Evolutionary conservation across 1,140 invertebrate genomes (phyloP).

Genomic region (Venustaconcha ellipsiformis): DNA sequence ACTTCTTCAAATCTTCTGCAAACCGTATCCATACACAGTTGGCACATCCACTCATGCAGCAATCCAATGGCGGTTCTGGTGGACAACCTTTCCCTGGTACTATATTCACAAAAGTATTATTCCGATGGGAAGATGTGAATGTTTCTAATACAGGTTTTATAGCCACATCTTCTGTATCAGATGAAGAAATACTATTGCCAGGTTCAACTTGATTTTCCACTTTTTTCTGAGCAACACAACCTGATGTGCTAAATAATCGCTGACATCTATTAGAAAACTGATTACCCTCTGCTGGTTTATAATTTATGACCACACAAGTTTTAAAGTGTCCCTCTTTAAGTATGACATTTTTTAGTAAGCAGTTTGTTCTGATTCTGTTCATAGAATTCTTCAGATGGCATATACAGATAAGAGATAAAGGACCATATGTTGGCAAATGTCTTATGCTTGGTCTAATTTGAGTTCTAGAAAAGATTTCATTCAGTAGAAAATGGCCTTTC

Average conservation of each 20-base stretch:
- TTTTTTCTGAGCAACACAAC: no score
- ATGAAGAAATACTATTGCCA: neutral
- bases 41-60: constrained; percentile 93
- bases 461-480: neutral
- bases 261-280: no score
- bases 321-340: no score
- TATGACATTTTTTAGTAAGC: no score
- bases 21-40: constrained; percentile 97
- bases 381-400: no score
- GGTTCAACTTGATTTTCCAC: neutral
- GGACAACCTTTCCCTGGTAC: constrained; percentile 60
- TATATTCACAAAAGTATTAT: constrained; percentile 24
- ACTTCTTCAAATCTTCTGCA: constrained; percentile 82
- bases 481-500: neutral
- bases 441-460: neutral
- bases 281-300: no score
- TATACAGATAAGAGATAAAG: neutral
- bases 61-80: constrained; percentile 70
- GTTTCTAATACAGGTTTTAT: constrained; percentile 24
- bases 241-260: no score
- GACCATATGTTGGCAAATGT: neutral
- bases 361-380: no score
- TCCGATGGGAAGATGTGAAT: constrained; percentile 5
- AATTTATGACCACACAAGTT: no score
- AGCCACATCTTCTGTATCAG: constrained; percentile 9